Percentiles rank a stretch among this genome's conserved stretches.
phyloP scores from a whole-genome alignment of 2,113 vertebrate genomes.

The Narcine bancroftii region DNA sequence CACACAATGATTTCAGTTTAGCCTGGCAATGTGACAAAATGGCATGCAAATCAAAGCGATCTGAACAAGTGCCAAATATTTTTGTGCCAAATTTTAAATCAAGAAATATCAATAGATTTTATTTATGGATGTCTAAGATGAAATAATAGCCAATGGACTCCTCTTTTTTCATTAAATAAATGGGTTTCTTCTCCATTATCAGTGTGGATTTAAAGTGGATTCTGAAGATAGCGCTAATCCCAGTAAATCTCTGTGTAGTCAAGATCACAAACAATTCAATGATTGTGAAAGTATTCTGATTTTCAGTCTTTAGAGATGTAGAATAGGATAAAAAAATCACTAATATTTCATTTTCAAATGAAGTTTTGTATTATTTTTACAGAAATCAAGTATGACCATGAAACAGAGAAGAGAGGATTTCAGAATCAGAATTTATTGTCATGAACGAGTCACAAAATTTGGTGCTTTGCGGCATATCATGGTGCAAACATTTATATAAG shows the following conservation, averaged over 20 bases:
- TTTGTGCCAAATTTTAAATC: neutral
- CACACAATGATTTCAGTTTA: neutral
- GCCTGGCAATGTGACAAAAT: neutral
- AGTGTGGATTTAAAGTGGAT: constrained; percentile 9
- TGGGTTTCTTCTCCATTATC: constrained; percentile 1
- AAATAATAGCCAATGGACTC: neutral
- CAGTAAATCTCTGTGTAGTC: neutral
- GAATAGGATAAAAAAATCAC: neutral
- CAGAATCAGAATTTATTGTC: no score
- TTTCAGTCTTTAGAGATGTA: neutral
- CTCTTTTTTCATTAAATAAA: neutral
- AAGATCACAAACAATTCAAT: neutral
- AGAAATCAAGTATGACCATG: neutral
- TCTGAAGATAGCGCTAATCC: neutral
- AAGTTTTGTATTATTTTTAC: neutral
- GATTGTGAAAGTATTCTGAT: neutral
- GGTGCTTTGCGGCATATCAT: no score
- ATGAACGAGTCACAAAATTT: no score
- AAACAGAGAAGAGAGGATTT: neutral
- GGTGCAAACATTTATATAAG: no score
- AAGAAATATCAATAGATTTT: no score
- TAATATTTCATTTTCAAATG: neutral
- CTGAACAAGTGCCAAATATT: neutral
- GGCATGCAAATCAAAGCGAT: neutral
- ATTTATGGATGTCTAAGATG: neutral